Percentiles rank a stretch among this genome's conserved stretches.
phyloP scores from a whole-genome alignment of 1,140 invertebrate species.

The Heliconius nattereri region DNA sequence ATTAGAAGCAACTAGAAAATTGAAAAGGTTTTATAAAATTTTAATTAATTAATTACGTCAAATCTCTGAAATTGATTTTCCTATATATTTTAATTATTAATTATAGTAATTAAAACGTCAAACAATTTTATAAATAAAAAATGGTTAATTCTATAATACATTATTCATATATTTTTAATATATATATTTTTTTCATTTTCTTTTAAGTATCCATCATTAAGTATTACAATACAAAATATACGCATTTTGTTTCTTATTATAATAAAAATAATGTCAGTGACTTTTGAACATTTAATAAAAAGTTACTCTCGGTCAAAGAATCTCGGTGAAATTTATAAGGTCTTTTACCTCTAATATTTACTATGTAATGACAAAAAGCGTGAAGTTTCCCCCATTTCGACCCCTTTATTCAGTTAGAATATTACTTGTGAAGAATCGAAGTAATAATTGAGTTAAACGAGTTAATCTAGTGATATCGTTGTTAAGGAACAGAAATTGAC shows the following conservation, averaged over 20 bases:
- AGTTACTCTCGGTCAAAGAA: background rate
- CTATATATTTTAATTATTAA: background rate
- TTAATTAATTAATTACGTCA: no score
- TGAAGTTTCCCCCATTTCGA: slow-evolving; percentile 19
- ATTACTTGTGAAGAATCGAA: background rate
- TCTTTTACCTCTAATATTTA: slow-evolving; percentile 25
- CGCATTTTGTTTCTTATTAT: background rate
- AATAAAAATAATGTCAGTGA: background rate
- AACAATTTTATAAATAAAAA: background rate
- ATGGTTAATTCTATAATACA: background rate
- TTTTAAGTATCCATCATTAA: background rate
- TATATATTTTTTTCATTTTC: background rate
- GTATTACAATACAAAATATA: background rate
- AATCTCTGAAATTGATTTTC: no score
- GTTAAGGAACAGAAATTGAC: background rate
- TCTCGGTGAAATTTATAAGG: slow-evolving; percentile 3
- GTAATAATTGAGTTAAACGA: background rate
- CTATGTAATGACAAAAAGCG: slow-evolving; percentile 10
- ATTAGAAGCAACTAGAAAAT: no score
- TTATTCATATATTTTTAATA: background rate
- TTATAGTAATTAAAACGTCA: background rate
- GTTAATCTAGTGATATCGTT: background rate
- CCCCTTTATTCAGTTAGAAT: slow-evolving; percentile 11
- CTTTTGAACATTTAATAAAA: background rate
- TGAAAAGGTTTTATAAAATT: no score